A percentile compares a stretch with the other conserved stretches of the same genome.
phyloP scores from a whole-genome alignment of 2,888 invertebrate species.

The Zaprionus lineosus region DNA sequence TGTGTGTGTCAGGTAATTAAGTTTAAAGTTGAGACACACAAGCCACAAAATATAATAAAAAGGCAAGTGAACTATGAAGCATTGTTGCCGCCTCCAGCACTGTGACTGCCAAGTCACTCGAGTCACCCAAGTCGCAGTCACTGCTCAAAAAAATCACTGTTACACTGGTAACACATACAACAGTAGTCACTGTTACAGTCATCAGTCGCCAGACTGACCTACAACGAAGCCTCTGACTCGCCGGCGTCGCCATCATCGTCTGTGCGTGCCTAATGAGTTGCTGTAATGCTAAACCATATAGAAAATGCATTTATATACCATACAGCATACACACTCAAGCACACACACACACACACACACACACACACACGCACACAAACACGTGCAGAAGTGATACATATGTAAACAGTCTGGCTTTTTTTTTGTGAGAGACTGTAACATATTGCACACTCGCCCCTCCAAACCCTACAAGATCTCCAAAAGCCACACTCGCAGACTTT shows the following conservation, averaged over 20 bases:
- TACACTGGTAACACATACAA: conserved; percentile 18
- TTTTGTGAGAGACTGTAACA: conserved; percentile 54
- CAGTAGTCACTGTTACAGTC: conserved; percentile 15
- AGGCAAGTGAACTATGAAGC: conserved; percentile 52
- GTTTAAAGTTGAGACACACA: conserved; percentile 60
- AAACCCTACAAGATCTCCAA: conserved; percentile 25
- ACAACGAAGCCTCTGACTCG: conserved; percentile 46
- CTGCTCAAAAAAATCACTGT: conserved; percentile 15
- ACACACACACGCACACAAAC: conserved; percentile 2
- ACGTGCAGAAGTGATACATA: conserved; percentile 8
- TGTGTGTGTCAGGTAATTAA: conserved; percentile 55
- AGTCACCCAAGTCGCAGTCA: conserved; percentile 8
- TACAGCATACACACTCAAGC: conserved; percentile 7
- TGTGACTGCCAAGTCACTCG: conserved; percentile 16
- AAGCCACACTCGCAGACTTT: conserved; percentile 12
- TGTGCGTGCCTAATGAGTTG: conserved; percentile 76
- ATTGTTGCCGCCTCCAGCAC: conserved; percentile 24
- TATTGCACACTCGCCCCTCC: conserved; percentile 25
- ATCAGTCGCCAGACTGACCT: conserved; percentile 53
- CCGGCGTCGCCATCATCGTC: conserved; percentile 34
- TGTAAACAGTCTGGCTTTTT: conserved; percentile 36
- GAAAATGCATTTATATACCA: conserved; percentile 40
- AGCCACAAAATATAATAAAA: conserved; percentile 22
- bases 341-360: not conserved
- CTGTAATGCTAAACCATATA: conserved; percentile 62